A percentile compares a stretch with the other conserved stretches of the same genome.
phyloP scores from a whole-genome alignment of 2,797 vertebrate species.

The Discoglossus pictus region DNA sequence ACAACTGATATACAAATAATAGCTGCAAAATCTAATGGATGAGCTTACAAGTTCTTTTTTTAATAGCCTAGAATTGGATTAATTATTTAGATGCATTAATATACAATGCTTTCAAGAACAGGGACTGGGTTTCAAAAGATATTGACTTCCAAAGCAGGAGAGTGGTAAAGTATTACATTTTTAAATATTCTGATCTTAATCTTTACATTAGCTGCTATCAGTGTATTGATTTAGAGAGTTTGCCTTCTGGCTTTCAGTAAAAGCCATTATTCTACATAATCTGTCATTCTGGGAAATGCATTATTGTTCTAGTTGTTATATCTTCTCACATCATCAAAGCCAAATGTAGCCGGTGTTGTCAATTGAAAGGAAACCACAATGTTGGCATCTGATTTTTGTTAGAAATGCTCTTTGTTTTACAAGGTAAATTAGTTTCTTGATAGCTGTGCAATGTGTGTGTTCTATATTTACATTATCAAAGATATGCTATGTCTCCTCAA shows the following conservation, averaged over 20 bases:
- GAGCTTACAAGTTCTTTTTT: slow-evolving; percentile 67
- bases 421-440: slow-evolving; percentile 25
- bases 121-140: slow-evolving; percentile 64
- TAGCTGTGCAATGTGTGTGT: neutral
- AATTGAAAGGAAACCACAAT: slow-evolving; percentile 42
- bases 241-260: slow-evolving; percentile 60
- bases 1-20: slow-evolving; percentile 57
- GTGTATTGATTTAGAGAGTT: slow-evolving; percentile 67
- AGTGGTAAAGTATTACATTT: slow-evolving; percentile 69
- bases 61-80: slow-evolving; percentile 61
- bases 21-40: slow-evolving; percentile 63
- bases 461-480: slow-evolving; percentile 24
- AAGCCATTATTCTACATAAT: slow-evolving; percentile 60
- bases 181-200: slow-evolving; percentile 73
- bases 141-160: slow-evolving; percentile 69
- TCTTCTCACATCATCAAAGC: slow-evolving; percentile 57
- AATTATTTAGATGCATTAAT: slow-evolving; percentile 76
- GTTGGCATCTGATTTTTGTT: slow-evolving; percentile 51
- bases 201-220: slow-evolving; percentile 66
- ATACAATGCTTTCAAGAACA: slow-evolving; percentile 72
- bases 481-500: slow-evolving; percentile 10
- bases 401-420: slow-evolving; percentile 48
- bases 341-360: slow-evolving; percentile 52
- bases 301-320: slow-evolving; percentile 59
- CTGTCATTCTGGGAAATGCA: slow-evolving; percentile 63